These are phyloP conservation scores for Morpho achilles DNA, from an alignment of 2,888 invertebrate species.

Conservation along the genomic window DNA sequence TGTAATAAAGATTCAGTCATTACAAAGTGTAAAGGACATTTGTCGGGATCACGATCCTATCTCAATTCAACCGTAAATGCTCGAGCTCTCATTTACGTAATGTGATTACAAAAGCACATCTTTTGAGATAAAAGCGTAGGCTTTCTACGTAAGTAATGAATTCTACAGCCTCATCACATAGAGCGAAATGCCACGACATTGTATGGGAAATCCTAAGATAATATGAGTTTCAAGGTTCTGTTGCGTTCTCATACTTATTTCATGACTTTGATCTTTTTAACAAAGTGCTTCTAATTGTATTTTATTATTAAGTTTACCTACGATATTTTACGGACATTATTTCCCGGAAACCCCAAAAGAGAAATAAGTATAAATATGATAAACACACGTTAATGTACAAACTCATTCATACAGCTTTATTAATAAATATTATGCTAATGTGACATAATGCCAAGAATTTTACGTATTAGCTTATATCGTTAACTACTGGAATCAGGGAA, in stretches of 20 bases:
- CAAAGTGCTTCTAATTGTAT: too few species aligned
- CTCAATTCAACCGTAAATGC: slow-evolving; percentile 67
- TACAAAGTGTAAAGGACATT: slow-evolving; percentile 61
- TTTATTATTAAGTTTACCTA: too few species aligned
- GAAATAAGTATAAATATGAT: not conserved
- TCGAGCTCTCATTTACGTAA: slow-evolving; percentile 74
- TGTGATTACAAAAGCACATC: slow-evolving; percentile 79
- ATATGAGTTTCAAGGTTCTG: not conserved
- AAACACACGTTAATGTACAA: not conserved
- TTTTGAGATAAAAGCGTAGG: slow-evolving; percentile 71
- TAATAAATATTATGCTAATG: too few species aligned
- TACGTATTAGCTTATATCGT: too few species aligned
- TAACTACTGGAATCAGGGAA: too few species aligned
- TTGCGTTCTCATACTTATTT: not conserved
- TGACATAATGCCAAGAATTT: too few species aligned
- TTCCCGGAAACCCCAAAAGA: too few species aligned
- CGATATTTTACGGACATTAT: too few species aligned
- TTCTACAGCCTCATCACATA: slow-evolving; percentile 56
- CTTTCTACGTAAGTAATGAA: slow-evolving; percentile 73
- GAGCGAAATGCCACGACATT: slow-evolving; percentile 56
- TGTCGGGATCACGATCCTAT: slow-evolving; percentile 70
- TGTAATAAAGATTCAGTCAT: slow-evolving; percentile 50
- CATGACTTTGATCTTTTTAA: too few species aligned
- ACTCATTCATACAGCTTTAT: too few species aligned
- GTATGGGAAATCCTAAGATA: slow-evolving; percentile 34